Evolutionary conservation across 1,140 invertebrate genomes (phyloP), one percentile per base, ranked within the genome.

Genomic region (Geopemphigus sp.): DNA sequence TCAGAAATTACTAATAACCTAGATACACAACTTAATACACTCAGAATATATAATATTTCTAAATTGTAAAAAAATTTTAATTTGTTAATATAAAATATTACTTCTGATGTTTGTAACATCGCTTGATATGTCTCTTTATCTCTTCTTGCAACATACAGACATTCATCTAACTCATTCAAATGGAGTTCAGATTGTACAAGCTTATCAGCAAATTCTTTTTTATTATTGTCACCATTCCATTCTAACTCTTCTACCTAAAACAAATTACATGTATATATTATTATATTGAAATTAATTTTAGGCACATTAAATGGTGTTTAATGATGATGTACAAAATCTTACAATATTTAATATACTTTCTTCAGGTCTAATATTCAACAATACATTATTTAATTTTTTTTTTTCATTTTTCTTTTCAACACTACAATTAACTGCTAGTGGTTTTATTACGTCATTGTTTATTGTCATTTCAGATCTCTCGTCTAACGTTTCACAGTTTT

Each of bases 161-260:
- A 87, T 80, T 89, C 86, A 83, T 95, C 93, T 0, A 90, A 88
- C 82, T 95, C 93, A 57, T 90, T 88, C 14, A 93, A 85, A 83
- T 89, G 87, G 22, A 89, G 84, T 82, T 91, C 89, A 81, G 91
- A 89, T 83, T 93, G 91, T 26, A 93, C 90, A 61, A 94, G 86
- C 84, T 92, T 92, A 81, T 90, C 90, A 56, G 91, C 89, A 83
- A 91, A 88, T 83, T 92, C 90, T 80, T 90, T 90, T 81, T 82
- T 82, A 80, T 88, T 88, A 57, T 73, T 73, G 14, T 89, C 88
- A 74, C 92, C 92, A 70, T 88, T 91, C 81, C 90, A 90, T 85
- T 95, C 93, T 83, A 95, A 88, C 84, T 95, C 91, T 83, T 94
- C 91, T 83, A 96, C 85, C 93, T 96, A 84, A 68, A 82, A 83